phyloP scores from a whole-genome alignment of 2,113 vertebrate species.

The Pao palembangensis region DNA sequence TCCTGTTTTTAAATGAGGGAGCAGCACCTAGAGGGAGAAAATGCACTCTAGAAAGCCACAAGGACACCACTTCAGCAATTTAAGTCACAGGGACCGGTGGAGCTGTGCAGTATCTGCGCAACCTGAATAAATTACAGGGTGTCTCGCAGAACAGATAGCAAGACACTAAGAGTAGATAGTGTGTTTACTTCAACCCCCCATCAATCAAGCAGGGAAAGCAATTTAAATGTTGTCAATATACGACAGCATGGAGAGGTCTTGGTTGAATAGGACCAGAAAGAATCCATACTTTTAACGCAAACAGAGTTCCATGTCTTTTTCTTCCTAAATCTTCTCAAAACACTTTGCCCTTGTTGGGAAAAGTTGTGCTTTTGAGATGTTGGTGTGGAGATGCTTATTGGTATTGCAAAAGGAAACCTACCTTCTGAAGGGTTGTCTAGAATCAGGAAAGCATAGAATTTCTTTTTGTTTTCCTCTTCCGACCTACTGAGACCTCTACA shows the following conservation, averaged over 20 bases:
- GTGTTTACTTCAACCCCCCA: constrained; percentile 59
- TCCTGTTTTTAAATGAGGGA: constrained; percentile 29
- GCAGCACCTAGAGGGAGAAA: constrained; percentile 27
- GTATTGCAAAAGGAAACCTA: too few relatives aligned
- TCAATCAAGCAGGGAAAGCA: constrained; percentile 71
- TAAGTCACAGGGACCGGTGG: constrained; percentile 39
- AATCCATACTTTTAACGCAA: background rate
- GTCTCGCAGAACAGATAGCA: constrained; percentile 37
- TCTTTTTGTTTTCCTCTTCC: too few relatives aligned
- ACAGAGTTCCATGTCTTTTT: background rate
- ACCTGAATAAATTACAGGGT: constrained; percentile 57
- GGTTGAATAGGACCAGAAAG: constrained; percentile 25
- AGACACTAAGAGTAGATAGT: constrained; percentile 32
- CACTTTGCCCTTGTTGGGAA: too few relatives aligned
- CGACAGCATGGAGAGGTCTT: constrained; percentile 56
- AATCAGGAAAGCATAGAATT: too few relatives aligned
- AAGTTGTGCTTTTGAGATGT: too few relatives aligned
- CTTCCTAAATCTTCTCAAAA: too few relatives aligned
- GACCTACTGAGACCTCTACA: too few relatives aligned
- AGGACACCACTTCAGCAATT: constrained; percentile 37
- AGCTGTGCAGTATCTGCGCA: constrained; percentile 37
- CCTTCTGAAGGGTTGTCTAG: too few relatives aligned
- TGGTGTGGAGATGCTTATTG: too few relatives aligned
- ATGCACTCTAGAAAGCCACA: constrained; percentile 33
- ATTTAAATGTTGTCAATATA: constrained; percentile 67